phyloP scores from a whole-genome alignment of 2,797 vertebrate genomes.

The Trematomus bernacchii region DNA sequence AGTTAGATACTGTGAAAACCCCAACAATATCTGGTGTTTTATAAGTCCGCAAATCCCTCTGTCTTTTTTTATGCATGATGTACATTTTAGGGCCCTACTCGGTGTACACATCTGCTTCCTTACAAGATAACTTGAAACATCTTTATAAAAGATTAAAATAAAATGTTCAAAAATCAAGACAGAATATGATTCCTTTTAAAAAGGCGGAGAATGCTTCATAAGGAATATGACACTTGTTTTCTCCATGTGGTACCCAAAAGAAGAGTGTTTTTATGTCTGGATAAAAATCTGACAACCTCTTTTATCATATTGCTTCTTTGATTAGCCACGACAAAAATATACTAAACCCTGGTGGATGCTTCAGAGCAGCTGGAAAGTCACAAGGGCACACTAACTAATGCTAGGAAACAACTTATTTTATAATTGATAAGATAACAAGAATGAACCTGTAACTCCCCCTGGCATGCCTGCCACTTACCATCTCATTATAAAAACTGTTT shows the following conservation, averaged over 20 bases:
- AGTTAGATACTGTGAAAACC: no score
- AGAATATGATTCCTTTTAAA: conserved; percentile 6
- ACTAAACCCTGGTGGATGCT: conserved; percentile 5
- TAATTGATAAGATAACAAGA: conserved; percentile 13
- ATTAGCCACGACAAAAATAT: conserved; percentile 2
- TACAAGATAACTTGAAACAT: not conserved
- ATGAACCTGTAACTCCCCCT: conserved; percentile 8
- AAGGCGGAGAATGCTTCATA: not conserved
- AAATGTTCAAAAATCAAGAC: not conserved
- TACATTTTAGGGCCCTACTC: no score
- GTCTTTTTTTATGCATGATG: no score
- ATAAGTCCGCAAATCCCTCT: no score
- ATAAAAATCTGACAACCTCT: conserved; percentile 31
- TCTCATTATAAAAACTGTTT: not conserved
- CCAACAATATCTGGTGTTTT: no score
- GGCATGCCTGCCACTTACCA: not conserved
- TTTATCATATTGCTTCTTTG: conserved; percentile 37
- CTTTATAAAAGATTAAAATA: conserved; percentile 4
- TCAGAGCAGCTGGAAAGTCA: conserved; percentile 14
- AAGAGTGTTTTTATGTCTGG: conserved; percentile 30
- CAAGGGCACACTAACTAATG: not conserved
- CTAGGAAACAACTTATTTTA: conserved; percentile 18
- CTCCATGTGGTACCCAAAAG: not conserved
- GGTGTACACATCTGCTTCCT: no score
- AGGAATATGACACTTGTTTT: conserved; percentile 15